phyloP scores from a whole-genome alignment of 1,140 invertebrate species.

The Drosophila novamexicana region DNA sequence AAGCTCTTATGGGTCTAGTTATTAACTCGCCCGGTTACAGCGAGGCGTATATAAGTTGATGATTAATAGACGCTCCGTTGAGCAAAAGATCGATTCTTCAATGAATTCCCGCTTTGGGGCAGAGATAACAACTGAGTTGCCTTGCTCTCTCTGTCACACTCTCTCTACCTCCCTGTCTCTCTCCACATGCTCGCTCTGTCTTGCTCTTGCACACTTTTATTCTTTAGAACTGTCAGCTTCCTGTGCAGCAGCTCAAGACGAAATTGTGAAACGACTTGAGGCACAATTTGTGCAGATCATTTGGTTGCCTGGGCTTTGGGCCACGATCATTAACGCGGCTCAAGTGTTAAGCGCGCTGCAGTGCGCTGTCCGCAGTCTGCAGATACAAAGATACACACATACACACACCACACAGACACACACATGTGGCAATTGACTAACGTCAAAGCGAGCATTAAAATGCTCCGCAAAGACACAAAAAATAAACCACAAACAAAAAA shows the following conservation, averaged over 20 bases:
- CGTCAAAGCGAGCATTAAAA: conserved; percentile 63
- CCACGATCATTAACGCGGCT: conserved; percentile 68
- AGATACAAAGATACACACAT: conserved; percentile 49
- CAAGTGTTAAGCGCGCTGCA: conserved; percentile 31
- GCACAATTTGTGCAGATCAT: conserved; percentile 7
- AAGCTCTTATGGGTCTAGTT: neutral
- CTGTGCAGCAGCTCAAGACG: neutral
- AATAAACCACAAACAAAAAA: conserved; percentile 37
- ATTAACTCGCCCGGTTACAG: neutral
- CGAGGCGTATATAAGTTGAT: conserved; percentile 5
- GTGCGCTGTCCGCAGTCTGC: conserved; percentile 12
- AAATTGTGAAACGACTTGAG: neutral
- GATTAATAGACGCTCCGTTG: conserved; percentile 8
- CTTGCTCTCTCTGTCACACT: neutral
- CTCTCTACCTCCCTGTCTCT: neutral
- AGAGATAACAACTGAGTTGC: neutral
- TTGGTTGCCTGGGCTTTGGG: conserved; percentile 29
- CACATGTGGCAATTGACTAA: conserved; percentile 53
- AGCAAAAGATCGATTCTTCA: conserved; percentile 1
- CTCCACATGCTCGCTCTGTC: neutral
- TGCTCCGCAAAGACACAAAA: conserved; percentile 38
- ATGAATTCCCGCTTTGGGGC: neutral
- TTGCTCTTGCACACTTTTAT: neutral
- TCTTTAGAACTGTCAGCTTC: neutral
- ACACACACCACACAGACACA: conserved; percentile 23